These are phyloP conservation scores for Cataglyphis hispanica DNA, from an alignment of 1,140 invertebrate species.

Conservation along the genomic window DNA sequence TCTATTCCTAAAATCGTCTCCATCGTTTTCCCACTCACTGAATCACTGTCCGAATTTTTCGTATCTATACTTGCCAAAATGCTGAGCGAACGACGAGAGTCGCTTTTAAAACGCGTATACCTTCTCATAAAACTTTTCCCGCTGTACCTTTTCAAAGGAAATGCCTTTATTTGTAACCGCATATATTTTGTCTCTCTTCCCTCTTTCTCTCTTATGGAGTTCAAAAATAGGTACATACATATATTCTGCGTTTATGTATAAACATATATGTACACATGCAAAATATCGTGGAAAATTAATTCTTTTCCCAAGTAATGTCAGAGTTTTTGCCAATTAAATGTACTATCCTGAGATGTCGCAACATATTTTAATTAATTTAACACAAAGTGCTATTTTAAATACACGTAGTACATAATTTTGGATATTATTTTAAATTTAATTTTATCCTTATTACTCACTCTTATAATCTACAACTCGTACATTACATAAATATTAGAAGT, in stretches of 20 bases:
- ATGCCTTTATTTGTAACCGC: slow-evolving; percentile 48
- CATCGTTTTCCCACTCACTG: slow-evolving; percentile 37
- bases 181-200: slow-evolving; percentile 21
- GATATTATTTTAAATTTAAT: too few relatives aligned
- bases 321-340: background rate
- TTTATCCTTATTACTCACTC: too few relatives aligned
- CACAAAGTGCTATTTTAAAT: too few relatives aligned
- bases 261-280: background rate
- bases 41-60: slow-evolving; percentile 39
- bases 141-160: slow-evolving; percentile 29
- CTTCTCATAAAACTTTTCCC: slow-evolving; percentile 41
- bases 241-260: background rate
- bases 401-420: too few relatives aligned
- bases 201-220: background rate
- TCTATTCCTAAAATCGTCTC: slow-evolving; percentile 70
- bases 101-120: slow-evolving; percentile 31
- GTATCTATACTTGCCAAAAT: slow-evolving; percentile 21
- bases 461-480: too few relatives aligned
- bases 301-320: background rate
- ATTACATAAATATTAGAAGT: too few relatives aligned
- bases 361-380: too few relatives aligned
- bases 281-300: slow-evolving; percentile 22
- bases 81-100: background rate
- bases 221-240: too few relatives aligned
- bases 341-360: background rate